Evolutionary conservation across 2,888 invertebrate genomes (phyloP), one percentile per base, ranked within the genome.

Genomic region (Athalia circularis): DNA sequence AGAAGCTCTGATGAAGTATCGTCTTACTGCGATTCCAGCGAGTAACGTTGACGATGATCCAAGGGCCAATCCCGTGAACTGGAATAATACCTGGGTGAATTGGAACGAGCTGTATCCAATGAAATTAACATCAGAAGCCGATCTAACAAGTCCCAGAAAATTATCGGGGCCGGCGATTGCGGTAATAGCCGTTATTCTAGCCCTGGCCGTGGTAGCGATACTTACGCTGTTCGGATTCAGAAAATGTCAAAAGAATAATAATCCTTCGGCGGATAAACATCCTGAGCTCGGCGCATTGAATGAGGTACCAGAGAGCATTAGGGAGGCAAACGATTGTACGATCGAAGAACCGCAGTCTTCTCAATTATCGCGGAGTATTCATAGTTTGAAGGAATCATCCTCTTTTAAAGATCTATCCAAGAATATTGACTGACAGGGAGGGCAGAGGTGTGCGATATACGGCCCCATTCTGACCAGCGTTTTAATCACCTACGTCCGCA

Each of bases 71-170:
- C 94, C 94, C 0, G 83, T 83, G 0, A 82, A 89, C 5, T 93
- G 92, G 90, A 91, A 92, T 75, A 91, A 91, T 74, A 91, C 92
- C 0, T 94, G 94, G 94, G 91, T 91, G 1, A 91, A 90, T 82
- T 94, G 94, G 94, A 87, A 90, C 83, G 93, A 93, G 57, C 72
- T 83, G n/a, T 59, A 79, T 7, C 82, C 6, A n/a, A 79, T 67
- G 64, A 81, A 81, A 72, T 80, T 78, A 65, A 67, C 81, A n/a
- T n/a, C 9, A 6, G 76, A 52, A 29, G 29, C 29, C n/a, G 70
- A 62, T 52, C 65, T 8, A n/a, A 65, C 61, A 43, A 29, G 13
- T 13, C 48, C 79, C 8, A 77, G 78, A 29, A 67, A 57, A n/a
- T 29, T 85, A n/a, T 79, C 84, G 45, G 83, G 83, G 8, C 75